Conservation (phyloP, 2,888 invertebrate species). For the Alitta virens region DNA sequence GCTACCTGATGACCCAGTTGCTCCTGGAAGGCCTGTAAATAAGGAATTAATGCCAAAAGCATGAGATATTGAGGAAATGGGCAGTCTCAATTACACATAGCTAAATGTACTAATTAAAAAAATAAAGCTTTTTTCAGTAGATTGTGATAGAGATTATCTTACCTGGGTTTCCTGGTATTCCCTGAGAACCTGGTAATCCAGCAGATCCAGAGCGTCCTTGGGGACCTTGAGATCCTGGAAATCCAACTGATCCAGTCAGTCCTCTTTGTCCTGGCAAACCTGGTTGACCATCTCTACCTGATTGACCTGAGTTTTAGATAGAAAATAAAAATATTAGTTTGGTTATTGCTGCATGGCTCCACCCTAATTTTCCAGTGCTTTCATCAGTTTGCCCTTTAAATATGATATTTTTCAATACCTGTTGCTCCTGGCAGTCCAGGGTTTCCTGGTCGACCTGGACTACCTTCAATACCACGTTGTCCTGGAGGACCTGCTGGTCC, state of each 20-base stretch:
- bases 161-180: slow-evolving; percentile 7
- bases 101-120: no score
- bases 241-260: slow-evolving; percentile 33
- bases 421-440: slow-evolving; percentile 7
- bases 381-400: no score
- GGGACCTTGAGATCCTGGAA: slow-evolving; percentile 5
- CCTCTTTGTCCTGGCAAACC: slow-evolving; percentile 60
- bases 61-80: neutral
- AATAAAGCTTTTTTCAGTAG: no score
- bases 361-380: no score
- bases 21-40: neutral
- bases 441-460: slow-evolving; percentile 3
- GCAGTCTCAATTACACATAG: neutral
- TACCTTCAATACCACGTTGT: slow-evolving; percentile 59
- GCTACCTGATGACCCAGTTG: neutral
- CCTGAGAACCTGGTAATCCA: slow-evolving; percentile 3
- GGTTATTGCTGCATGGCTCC: no score
- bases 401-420: no score
- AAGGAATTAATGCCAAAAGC: neutral
- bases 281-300: neutral
- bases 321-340: no score
- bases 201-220: slow-evolving; percentile 4
- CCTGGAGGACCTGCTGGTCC: slow-evolving; percentile 34
- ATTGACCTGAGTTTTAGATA: slow-evolving; percentile 6
- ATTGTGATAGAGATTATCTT: no score